Conservation (phyloP, 2,888 invertebrate species). For the Cylloceria caligata region DNA sequence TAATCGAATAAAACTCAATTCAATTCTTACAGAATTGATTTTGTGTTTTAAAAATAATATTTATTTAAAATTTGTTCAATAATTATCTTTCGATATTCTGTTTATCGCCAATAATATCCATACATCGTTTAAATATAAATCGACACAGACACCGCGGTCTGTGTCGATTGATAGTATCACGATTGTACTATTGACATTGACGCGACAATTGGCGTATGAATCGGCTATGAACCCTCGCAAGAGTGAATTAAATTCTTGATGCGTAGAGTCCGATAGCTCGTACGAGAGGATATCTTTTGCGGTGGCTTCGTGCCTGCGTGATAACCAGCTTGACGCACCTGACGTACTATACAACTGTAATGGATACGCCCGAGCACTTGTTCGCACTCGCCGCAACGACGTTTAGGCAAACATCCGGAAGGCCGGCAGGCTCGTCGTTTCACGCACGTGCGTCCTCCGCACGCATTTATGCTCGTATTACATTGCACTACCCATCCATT, state of each 20-base stretch:
- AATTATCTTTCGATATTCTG: not conserved
- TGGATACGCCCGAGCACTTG: conserved; percentile 33
- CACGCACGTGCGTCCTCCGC: conserved; percentile 54
- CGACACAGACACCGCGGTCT: not conserved
- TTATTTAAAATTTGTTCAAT: too few relatives aligned
- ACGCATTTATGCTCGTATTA: conserved; percentile 60
- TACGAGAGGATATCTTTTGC: not conserved
- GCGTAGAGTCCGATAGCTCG: conserved; percentile 1
- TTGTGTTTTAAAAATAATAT: too few relatives aligned
- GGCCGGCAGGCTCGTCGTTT: conserved; percentile 37
- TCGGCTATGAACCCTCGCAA: conserved; percentile 53
- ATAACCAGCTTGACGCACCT: conserved; percentile 5
- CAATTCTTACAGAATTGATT: too few relatives aligned
- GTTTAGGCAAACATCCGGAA: conserved; percentile 66
- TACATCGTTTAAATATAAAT: not conserved
- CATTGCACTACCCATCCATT: conserved; percentile 44
- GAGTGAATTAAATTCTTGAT: conserved; percentile 14
- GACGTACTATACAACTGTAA: conserved; percentile 27
- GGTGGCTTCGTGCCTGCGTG: not conserved
- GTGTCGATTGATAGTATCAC: not conserved
- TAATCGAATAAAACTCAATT: too few relatives aligned
- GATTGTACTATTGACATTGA: not conserved
- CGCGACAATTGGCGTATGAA: conserved; percentile 42
- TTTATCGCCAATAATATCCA: not conserved
- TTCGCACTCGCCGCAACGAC: conserved; percentile 57